Conservation (phyloP, 1,140 invertebrate species). For the Pantala flavescens region DNA sequence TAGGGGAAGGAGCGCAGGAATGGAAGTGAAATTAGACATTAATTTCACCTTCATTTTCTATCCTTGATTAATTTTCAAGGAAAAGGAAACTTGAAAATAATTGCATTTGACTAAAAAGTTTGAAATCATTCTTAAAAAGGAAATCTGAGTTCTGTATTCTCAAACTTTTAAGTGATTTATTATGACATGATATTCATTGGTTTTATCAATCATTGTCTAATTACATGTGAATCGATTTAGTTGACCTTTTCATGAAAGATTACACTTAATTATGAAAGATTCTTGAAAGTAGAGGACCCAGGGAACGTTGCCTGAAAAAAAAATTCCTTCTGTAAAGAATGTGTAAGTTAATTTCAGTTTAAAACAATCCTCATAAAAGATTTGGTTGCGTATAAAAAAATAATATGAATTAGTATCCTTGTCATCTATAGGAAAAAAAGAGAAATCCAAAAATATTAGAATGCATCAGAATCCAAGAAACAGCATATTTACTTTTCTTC, state of each 20-base stretch:
- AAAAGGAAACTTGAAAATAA: background rate
- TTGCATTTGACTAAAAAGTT: too few relatives aligned
- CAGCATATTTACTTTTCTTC: background rate
- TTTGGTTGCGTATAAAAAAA: background rate
- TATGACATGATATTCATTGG: too few relatives aligned
- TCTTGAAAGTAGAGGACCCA: too few relatives aligned
- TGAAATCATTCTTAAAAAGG: too few relatives aligned
- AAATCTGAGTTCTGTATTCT: too few relatives aligned
- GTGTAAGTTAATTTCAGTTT: background rate
- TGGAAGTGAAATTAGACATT: conserved; percentile 10
- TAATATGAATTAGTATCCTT: background rate
- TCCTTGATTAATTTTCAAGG: background rate
- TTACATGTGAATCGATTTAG: background rate
- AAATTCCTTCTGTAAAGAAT: too few relatives aligned
- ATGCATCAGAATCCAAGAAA: background rate
- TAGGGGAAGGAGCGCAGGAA: background rate
- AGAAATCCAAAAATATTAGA: background rate
- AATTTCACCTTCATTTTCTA: conserved; percentile 7
- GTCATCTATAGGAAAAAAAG: background rate
- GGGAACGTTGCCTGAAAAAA: too few relatives aligned
- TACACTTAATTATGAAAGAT: too few relatives aligned
- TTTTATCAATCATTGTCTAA: too few relatives aligned
- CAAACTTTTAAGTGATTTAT: too few relatives aligned
- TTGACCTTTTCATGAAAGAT: background rate
- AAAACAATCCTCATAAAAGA: background rate